These are phyloP conservation scores for Sebastes minor DNA, from an alignment of 2,797 vertebrate genomes.

Conservation along the genomic window DNA sequence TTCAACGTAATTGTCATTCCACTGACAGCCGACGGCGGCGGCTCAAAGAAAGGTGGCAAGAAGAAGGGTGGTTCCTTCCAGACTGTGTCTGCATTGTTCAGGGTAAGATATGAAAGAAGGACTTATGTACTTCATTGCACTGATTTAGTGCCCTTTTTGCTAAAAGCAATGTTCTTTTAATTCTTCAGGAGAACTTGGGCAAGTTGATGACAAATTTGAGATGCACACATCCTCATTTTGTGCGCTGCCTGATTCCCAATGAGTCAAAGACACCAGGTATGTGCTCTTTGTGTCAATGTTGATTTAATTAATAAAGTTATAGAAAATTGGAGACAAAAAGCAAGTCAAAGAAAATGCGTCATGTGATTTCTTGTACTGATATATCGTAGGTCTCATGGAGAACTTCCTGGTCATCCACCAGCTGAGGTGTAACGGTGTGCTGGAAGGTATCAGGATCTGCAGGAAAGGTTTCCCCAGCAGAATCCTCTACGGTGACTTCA, in stretches of 20 bases:
- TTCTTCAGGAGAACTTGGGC: conserved; percentile 87
- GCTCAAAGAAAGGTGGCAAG: conserved; percentile 85
- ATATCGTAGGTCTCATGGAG: conserved; percentile 69
- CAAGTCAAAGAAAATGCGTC: background rate
- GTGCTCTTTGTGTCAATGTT: conserved; percentile 11
- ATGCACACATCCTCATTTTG: conserved; percentile 91
- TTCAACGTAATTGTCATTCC: background rate
- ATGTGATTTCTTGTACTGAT: background rate
- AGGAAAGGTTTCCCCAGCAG: conserved; percentile 92
- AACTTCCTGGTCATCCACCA: conserved; percentile 87
- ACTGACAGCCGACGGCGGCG: conserved; percentile 29
- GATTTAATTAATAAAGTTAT: background rate
- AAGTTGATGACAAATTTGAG: conserved; percentile 89
- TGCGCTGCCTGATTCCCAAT: conserved; percentile 91
- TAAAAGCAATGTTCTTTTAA: background rate
- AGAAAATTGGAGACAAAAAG: background rate
- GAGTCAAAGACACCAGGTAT: conserved; percentile 91
- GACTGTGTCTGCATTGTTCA: conserved; percentile 90
- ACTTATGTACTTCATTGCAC: background rate
- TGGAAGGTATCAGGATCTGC: conserved; percentile 92
- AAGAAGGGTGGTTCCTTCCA: conserved; percentile 94
- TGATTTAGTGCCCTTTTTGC: background rate
- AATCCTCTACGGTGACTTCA: conserved; percentile 90
- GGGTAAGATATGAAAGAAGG: conserved; percentile 71
- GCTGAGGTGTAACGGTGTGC: conserved; percentile 89